A percentile compares a stretch with the other conserved stretches of the same genome.
phyloP scores from a whole-genome alignment of 2,888 invertebrate species.

The Drosophila tanythrix region DNA sequence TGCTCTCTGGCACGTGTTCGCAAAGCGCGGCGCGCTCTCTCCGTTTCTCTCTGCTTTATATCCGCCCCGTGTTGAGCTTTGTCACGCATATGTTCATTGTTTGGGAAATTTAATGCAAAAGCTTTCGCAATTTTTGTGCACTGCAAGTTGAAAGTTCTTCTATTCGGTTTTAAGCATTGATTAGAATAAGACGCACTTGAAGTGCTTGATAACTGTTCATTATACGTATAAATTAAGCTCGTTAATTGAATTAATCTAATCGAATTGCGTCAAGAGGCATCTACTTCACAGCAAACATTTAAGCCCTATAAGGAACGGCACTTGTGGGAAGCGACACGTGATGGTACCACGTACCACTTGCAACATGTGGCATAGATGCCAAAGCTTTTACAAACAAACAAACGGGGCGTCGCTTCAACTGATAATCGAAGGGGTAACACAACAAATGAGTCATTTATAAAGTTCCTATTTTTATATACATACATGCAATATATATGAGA shows the following conservation, averaged over 20 bases:
- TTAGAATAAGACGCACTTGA: conserved; percentile 10
- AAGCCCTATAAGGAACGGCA: background rate
- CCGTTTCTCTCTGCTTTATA: background rate
- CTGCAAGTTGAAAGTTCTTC: background rate
- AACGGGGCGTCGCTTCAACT: background rate
- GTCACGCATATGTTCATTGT: conserved; percentile 68
- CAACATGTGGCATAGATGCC: conserved; percentile 42
- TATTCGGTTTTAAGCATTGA: conserved; percentile 14
- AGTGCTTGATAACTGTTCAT: conserved; percentile 2
- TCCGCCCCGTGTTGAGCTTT: conserved; percentile 17
- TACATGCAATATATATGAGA: conserved; percentile 1
- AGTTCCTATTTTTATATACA: conserved; percentile 11
- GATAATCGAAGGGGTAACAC: background rate
- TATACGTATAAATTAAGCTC: conserved; percentile 4
- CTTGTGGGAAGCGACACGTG: conserved; percentile 20
- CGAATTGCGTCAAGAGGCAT: background rate
- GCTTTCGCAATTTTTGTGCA: conserved; percentile 35
- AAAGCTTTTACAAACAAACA: conserved; percentile 35
- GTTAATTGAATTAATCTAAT: conserved; percentile 46
- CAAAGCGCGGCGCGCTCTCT: conserved; percentile 1
- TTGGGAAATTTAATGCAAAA: conserved; percentile 68
- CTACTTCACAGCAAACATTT: conserved; percentile 1
- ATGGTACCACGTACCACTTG: conserved; percentile 14
- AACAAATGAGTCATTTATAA: conserved; percentile 39
- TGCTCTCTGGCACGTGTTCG: conserved; percentile 38